Conservation (phyloP, 1,140 invertebrate genomes). For the Hesperophylax magnus region DNA sequence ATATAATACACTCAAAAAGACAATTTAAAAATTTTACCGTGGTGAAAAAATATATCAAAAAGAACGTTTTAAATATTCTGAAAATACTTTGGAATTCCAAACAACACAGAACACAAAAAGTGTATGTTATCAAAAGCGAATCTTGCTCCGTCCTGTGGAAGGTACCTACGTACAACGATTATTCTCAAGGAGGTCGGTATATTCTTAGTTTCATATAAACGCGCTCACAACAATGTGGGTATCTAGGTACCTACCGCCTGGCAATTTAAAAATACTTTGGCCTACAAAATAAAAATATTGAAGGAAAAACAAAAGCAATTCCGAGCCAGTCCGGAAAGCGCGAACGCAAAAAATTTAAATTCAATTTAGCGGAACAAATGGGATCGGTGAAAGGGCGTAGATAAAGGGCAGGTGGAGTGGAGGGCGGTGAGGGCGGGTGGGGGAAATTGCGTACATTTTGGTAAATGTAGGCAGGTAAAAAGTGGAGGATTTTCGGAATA, state of each 20-base stretch:
- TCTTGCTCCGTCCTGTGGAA: too few species aligned
- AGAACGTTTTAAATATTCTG: too few species aligned
- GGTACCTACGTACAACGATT: too few species aligned
- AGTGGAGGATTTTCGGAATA: slow-evolving; percentile 29
- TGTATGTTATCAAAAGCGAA: too few species aligned
- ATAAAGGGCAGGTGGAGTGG: too few species aligned
- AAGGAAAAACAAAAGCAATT: slow-evolving; percentile 37
- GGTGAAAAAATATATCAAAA: too few species aligned
- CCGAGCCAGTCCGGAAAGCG: slow-evolving; percentile 17
- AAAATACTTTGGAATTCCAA: too few species aligned
- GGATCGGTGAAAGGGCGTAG: slow-evolving; percentile 34
- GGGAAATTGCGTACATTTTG: slow-evolving; percentile 54
- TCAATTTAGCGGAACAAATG: slow-evolving; percentile 58
- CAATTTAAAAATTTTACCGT: too few species aligned
- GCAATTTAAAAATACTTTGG: slow-evolving; percentile 30
- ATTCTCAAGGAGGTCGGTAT: too few species aligned
- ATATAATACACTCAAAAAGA: too few species aligned
- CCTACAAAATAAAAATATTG: slow-evolving; percentile 23
- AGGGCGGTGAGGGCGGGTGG: not conserved
- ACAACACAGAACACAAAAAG: too few species aligned
- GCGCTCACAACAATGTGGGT: slow-evolving; percentile 1
- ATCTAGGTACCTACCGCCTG: not conserved
- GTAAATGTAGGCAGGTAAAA: slow-evolving; percentile 51
- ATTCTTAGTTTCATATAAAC: not conserved
- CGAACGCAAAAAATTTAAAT: slow-evolving; percentile 55